phyloP scores from a whole-genome alignment of 2,113 vertebrate genomes.

The Lynx canadensis region DNA sequence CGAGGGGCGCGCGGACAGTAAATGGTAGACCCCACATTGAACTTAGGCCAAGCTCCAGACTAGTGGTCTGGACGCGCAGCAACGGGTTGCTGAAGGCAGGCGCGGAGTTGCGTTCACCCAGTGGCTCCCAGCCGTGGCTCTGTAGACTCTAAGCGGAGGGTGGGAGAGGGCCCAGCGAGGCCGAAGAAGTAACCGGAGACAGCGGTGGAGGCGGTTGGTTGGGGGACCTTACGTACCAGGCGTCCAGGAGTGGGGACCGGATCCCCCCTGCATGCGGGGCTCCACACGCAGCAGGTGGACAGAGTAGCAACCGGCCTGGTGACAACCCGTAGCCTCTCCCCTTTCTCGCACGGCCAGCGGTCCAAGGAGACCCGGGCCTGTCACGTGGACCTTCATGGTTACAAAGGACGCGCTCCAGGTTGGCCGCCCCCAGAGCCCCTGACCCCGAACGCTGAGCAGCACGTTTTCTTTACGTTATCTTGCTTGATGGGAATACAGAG shows the following conservation, averaged over 20 bases:
- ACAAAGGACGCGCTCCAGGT: neutral
- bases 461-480: neutral
- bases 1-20: neutral
- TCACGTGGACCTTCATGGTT: neutral
- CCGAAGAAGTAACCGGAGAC: neutral
- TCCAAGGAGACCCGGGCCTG: neutral
- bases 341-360: neutral
- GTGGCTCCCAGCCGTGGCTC: neutral
- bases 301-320: neutral
- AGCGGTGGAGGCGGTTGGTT: neutral
- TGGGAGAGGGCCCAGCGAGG: neutral
- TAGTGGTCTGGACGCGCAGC: neutral
- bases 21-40: neutral
- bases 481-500: neutral
- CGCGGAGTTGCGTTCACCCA: neutral
- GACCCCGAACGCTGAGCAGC: neutral
- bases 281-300: neutral
- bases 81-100: neutral
- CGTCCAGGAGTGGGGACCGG: rapidly evolving
- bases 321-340: neutral
- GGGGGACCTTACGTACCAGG: neutral
- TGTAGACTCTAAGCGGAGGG: neutral
- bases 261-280: too few relatives aligned
- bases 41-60: neutral
- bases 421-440: neutral